A percentile compares a stretch with the other conserved stretches of the same genome.
phyloP scores from a whole-genome alignment of 2,888 invertebrate species.

The Drosophila leonis region DNA sequence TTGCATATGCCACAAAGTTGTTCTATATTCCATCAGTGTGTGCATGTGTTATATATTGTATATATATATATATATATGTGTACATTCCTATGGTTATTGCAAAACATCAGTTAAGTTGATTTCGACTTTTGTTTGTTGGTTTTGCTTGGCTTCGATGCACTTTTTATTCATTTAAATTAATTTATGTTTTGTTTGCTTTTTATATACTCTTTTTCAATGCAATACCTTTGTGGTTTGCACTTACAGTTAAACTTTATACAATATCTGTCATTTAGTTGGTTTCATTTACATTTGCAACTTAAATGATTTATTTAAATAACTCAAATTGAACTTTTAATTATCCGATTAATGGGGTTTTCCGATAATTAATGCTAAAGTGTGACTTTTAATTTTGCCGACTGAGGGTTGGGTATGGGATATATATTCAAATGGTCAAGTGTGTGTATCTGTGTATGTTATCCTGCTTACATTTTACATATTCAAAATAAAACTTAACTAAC shows the following conservation, averaged over 20 bases:
- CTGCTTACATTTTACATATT: slow-evolving; percentile 54
- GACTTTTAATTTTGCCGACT: slow-evolving; percentile 29
- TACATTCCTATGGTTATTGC: slow-evolving; percentile 9
- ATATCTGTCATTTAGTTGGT: slow-evolving; percentile 60
- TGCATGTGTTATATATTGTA: slow-evolving; percentile 1
- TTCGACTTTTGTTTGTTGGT: slow-evolving; percentile 25
- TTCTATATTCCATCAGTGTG: slow-evolving; percentile 9
- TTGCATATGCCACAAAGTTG: slow-evolving; percentile 30
- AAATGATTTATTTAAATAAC: slow-evolving; percentile 43
- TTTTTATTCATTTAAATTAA: slow-evolving; percentile 43
- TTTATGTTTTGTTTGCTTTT: neutral
- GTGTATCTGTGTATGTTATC: slow-evolving; percentile 14
- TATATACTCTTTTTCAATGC: slow-evolving; percentile 10
- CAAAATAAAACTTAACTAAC: slow-evolving; percentile 68
- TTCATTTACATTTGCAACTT: slow-evolving; percentile 66
- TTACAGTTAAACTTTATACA: slow-evolving; percentile 64
- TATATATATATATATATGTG: neutral
- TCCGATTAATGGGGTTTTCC: slow-evolving; percentile 21
- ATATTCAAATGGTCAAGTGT: slow-evolving; percentile 19
- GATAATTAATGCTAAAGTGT: slow-evolving; percentile 39
- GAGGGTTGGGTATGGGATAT: slow-evolving; percentile 12
- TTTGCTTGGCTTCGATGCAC: slow-evolving; percentile 43
- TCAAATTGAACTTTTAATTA: slow-evolving; percentile 43
- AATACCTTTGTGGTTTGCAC: slow-evolving; percentile 19
- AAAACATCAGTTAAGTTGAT: slow-evolving; percentile 26